Conservation (phyloP, 2,888 invertebrate species). For the Ethmia dodecea region DNA sequence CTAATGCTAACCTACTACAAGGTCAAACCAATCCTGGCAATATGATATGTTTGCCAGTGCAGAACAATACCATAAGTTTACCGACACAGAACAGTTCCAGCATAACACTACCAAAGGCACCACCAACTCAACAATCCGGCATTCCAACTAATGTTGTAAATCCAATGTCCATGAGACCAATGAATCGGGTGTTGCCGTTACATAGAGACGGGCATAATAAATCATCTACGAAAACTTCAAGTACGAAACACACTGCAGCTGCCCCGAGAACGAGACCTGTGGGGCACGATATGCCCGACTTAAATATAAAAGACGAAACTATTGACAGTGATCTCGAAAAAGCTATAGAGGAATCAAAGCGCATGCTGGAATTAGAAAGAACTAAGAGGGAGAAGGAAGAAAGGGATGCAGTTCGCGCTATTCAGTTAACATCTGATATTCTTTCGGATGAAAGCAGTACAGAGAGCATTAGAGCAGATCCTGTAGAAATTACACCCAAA, state of each 20-base stretch:
- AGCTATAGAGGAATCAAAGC: conserved; percentile 70
- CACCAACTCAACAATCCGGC: conserved; percentile 76
- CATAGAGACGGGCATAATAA: conserved; percentile 81
- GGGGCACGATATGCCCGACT: conserved; percentile 71
- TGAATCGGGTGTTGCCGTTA: conserved; percentile 87
- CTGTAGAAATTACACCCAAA: conserved; percentile 37
- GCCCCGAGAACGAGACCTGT: conserved; percentile 52
- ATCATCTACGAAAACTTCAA: conserved; percentile 44
- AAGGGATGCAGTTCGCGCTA: conserved; percentile 52
- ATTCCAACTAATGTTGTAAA: conserved; percentile 85
- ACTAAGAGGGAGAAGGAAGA: conserved; percentile 66
- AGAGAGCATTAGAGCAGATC: conserved; percentile 25
- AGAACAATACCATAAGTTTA: conserved; percentile 64
- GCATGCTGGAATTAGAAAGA: conserved; percentile 68
- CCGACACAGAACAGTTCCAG: conserved; percentile 73
- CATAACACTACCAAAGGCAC: conserved; percentile 79
- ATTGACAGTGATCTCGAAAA: conserved; percentile 72
- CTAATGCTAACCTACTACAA: conserved; percentile 48
- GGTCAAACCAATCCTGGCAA: conserved; percentile 53
- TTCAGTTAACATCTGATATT: conserved; percentile 52
- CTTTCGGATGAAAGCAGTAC: conserved; percentile 52
- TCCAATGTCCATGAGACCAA: conserved; percentile 83
- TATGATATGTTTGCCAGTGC: conserved; percentile 67
- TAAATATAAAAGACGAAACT: conserved; percentile 70
- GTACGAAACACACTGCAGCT: conserved; percentile 38